These are phyloP conservation scores for Palaemon carinicauda DNA, from an alignment of 1,140 invertebrate species.

Conservation along the genomic window DNA sequence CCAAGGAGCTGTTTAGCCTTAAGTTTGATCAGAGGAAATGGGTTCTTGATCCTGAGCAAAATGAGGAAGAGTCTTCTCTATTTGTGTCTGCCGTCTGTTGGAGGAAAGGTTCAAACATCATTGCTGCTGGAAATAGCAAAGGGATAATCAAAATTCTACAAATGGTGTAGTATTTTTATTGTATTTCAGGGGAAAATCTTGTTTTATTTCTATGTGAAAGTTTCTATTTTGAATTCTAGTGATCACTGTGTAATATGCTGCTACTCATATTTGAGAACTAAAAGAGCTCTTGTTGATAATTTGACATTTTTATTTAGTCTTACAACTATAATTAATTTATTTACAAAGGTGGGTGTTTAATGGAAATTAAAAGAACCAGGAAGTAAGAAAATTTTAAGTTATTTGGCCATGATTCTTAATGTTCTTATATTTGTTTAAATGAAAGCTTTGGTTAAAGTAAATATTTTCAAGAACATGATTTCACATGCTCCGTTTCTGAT, in stretches of 20 bases:
- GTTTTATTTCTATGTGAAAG: neutral
- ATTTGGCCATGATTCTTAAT: too few relatives aligned
- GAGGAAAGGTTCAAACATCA: constrained; percentile 84
- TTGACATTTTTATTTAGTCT: too few relatives aligned
- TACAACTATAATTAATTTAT: too few relatives aligned
- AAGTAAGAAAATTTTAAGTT: too few relatives aligned
- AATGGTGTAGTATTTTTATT: constrained; percentile 69
- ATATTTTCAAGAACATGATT: too few relatives aligned
- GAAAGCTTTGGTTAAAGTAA: too few relatives aligned
- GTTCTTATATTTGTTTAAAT: too few relatives aligned
- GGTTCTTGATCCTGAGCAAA: constrained; percentile 79
- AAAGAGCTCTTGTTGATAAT: neutral
- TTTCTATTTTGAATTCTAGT: neutral
- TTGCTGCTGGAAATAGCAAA: constrained; percentile 95
- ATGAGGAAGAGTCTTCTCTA: constrained; percentile 85
- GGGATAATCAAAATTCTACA: constrained; percentile 90
- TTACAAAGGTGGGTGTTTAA: too few relatives aligned
- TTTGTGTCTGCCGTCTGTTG: constrained; percentile 97
- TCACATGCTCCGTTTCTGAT: too few relatives aligned
- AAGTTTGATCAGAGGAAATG: constrained; percentile 87
- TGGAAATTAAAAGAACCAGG: too few relatives aligned
- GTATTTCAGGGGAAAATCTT: neutral
- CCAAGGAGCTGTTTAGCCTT: constrained; percentile 86
- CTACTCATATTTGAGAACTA: neutral
- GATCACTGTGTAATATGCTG: neutral